Percentiles rank a stretch among this genome's conserved stretches.
Evolutionary conservation across 2,113 vertebrate genomes (phyloP).

Genomic region (Semnopithecus entellus): DNA sequence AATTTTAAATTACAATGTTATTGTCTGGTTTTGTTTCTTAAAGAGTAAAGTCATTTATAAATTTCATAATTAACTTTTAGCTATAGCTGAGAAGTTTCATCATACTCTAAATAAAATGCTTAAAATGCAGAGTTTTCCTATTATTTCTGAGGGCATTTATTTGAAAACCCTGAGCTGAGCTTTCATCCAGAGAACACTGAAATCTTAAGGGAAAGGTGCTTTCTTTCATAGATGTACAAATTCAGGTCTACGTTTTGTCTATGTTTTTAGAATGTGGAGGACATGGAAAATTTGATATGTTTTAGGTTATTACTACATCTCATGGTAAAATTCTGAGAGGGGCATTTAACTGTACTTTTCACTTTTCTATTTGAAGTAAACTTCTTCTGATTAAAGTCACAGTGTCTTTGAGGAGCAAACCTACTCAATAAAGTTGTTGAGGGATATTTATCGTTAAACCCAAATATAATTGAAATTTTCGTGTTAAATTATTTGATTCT

Average conservation of each 20-base stretch:
- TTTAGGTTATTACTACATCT: background rate
- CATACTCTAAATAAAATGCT: background rate
- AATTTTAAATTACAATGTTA: background rate
- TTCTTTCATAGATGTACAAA: background rate
- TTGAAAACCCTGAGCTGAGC: background rate
- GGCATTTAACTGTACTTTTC: background rate
- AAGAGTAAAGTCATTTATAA: background rate
- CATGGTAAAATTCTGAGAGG: background rate
- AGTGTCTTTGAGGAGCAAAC: background rate
- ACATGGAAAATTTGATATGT: background rate
- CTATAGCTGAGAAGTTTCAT: background rate
- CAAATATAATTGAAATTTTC: background rate
- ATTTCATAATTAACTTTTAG: background rate
- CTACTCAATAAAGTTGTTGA: background rate
- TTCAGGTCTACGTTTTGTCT: background rate
- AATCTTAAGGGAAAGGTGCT: background rate
- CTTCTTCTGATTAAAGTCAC: background rate
- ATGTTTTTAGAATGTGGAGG: background rate
- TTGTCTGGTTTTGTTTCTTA: background rate
- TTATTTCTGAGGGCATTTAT: background rate
- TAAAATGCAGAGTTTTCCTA: background rate
- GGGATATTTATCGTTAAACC: background rate
- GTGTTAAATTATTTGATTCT: background rate
- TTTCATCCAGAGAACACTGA: background rate
- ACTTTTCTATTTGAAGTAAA: background rate